Evolutionary conservation across 2,113 vertebrate genomes (phyloP).

Genomic region (Piliocolobus tephrosceles): DNA sequence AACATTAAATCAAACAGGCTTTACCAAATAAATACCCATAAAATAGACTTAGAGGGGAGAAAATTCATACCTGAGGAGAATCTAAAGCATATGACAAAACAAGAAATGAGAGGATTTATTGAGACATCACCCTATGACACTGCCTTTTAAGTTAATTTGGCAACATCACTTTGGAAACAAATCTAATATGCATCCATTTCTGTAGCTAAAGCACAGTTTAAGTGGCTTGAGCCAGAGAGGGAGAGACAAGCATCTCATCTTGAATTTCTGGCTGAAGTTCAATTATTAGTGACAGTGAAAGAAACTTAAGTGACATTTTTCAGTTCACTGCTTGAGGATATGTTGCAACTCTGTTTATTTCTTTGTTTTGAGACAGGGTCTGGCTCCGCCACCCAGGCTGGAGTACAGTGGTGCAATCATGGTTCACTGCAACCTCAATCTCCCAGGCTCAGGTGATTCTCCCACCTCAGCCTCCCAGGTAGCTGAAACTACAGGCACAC

Average conservation of each 20-base stretch:
- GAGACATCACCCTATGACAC: background rate
- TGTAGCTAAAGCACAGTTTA: background rate
- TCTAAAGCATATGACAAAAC: background rate
- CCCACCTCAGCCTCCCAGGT: too few species aligned
- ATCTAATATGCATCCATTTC: background rate
- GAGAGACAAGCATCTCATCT: background rate
- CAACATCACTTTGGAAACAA: constrained; percentile 20
- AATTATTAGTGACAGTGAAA: background rate
- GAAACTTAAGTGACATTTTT: background rate
- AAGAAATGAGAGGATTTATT: background rate
- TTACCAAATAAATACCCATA: background rate
- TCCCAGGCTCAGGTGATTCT: too few species aligned
- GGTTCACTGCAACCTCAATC: too few species aligned
- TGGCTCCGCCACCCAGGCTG: too few species aligned
- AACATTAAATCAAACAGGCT: background rate
- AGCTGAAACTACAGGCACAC: too few species aligned
- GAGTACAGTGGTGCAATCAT: too few species aligned
- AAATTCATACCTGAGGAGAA: constrained; percentile 20
- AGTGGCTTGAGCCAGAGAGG: background rate
- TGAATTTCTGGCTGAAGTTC: background rate
- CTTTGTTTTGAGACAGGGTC: too few species aligned
- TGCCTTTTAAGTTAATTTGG: background rate
- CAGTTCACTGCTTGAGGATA: background rate
- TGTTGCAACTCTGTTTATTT: background rate
- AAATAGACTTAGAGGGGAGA: background rate